Conservation (phyloP, 2,113 vertebrate genomes). For the Hydrochoerus hydrochaeris region DNA sequence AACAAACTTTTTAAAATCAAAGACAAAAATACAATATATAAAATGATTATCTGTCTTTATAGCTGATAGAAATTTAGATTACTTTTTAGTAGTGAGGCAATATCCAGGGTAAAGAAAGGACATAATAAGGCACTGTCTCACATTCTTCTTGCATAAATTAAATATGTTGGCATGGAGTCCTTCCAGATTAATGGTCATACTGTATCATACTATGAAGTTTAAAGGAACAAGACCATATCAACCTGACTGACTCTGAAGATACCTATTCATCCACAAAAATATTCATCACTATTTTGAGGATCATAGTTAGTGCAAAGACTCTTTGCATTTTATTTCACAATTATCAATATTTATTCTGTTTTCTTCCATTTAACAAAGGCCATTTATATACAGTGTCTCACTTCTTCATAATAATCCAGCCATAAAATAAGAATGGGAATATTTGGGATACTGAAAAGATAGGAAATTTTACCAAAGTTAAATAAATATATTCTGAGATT, state of each 20-base stretch:
- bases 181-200: not conserved
- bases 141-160: not conserved
- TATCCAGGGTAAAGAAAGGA: not conserved
- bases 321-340: slow-evolving; percentile 2
- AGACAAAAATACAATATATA: not conserved
- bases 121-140: not conserved
- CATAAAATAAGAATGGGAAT: not conserved
- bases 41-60: not conserved
- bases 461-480: not conserved
- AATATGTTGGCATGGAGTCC: not conserved
- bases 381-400: not conserved
- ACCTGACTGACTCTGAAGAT: not conserved
- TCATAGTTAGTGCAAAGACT: not conserved
- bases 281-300: not conserved
- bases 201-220: not conserved
- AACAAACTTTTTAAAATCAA: not conserved
- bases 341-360: not conserved
- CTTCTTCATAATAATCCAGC: not conserved
- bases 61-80: not conserved
- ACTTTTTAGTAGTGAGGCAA: not conserved
- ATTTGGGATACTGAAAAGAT: not conserved
- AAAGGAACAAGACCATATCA: not conserved
- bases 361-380: not conserved
- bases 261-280: not conserved
- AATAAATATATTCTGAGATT: not conserved